phyloP scores from a whole-genome alignment of 2,113 vertebrate species.

The Mus spicilegus region DNA sequence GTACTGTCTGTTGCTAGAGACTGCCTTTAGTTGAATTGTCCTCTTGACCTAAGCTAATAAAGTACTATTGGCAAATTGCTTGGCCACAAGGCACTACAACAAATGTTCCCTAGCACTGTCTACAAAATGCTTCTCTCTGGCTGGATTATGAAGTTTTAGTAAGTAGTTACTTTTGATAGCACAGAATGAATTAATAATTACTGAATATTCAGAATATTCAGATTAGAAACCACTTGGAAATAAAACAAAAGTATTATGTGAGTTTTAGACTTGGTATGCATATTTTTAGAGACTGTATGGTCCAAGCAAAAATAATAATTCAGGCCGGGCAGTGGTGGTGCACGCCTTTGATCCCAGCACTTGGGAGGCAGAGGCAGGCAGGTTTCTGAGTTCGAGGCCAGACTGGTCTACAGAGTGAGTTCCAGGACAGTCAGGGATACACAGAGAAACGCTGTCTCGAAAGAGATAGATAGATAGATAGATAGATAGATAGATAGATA shows the following conservation, averaged over 20 bases:
- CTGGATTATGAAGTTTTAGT: conserved; percentile 50
- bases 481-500: too few species aligned
- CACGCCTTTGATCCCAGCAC: too few species aligned
- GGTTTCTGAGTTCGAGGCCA: too few species aligned
- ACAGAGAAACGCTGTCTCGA: too few species aligned
- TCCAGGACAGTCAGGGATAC: too few species aligned
- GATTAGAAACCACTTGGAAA: conserved; percentile 60
- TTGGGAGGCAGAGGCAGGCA: too few species aligned
- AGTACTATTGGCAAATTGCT: background rate
- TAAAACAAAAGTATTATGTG: conserved; percentile 65
- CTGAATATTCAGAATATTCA: conserved; percentile 42
- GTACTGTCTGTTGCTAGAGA: background rate
- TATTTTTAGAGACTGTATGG: conserved; percentile 72
- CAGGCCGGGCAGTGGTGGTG: too few species aligned
- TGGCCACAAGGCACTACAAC: background rate
- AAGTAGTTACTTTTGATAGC: conserved; percentile 62
- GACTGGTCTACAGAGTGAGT: too few species aligned
- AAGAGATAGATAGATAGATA: too few species aligned
- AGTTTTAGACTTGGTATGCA: conserved; percentile 30
- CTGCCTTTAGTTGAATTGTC: conserved; percentile 15
- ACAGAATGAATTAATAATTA: conserved; percentile 62
- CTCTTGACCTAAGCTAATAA: conserved; percentile 23
- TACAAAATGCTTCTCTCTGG: conserved; percentile 46
- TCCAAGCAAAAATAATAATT: conserved; percentile 42
- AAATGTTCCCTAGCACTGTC: conserved; percentile 45